Conservation (phyloP, 2,888 invertebrate species). For the Dryobota labecula region DNA sequence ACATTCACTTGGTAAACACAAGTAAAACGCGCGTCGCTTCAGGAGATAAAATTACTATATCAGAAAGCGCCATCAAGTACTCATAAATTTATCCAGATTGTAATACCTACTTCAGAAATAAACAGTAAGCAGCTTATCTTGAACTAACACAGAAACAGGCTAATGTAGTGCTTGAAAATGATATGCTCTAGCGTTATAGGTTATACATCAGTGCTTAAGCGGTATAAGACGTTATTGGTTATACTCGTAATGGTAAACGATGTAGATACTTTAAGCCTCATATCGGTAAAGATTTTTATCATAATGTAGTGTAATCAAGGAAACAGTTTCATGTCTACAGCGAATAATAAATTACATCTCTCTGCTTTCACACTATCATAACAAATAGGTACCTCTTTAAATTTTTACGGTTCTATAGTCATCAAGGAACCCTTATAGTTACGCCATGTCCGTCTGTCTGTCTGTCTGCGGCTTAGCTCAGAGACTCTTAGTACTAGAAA, state of each 20-base stretch:
- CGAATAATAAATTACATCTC: neutral
- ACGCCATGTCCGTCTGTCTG: no score
- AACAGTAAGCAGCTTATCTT: slow-evolving; percentile 3
- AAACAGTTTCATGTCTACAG: neutral
- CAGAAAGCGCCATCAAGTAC: neutral
- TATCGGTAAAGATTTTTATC: slow-evolving; percentile 1
- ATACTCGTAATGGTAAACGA: slow-evolving; percentile 3
- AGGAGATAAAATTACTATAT: no score
- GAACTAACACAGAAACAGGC: neutral
- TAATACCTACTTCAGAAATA: neutral
- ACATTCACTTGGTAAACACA: no score
- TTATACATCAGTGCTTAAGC: neutral
- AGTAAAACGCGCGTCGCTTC: no score
- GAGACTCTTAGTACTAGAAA: no score
- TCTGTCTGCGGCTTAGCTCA: no score
- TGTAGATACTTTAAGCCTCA: neutral
- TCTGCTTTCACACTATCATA: neutral
- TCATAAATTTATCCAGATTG: neutral
- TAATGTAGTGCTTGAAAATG: slow-evolving; percentile 7
- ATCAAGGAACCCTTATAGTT: no score
- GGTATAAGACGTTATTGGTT: neutral
- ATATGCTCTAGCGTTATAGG: slow-evolving; percentile 6
- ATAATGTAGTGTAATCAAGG: no score
- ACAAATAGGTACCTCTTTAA: neutral
- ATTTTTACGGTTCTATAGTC: no score